Evolutionary conservation across 1,140 invertebrate genomes (phyloP).

Genomic region (Heliconius congener): DNA sequence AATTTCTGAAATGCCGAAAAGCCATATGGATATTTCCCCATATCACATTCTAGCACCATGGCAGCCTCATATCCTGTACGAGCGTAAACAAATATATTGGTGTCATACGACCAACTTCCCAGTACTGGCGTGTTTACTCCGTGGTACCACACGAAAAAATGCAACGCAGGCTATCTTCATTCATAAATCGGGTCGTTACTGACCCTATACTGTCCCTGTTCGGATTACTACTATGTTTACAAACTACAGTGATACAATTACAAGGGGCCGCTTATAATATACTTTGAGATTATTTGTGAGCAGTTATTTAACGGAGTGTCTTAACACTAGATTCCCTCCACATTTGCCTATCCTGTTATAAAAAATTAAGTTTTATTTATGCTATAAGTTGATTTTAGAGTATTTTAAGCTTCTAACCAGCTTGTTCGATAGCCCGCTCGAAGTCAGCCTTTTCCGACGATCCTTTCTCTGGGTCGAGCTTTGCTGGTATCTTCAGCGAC

Average conservation of each 20-base stretch:
- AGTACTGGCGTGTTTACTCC: constrained; percentile 60
- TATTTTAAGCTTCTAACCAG: constrained; percentile 77
- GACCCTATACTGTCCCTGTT: constrained; percentile 33
- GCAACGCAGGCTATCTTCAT: constrained; percentile 57
- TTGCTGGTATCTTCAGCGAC: constrained; percentile 65
- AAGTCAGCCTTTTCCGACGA: constrained; percentile 88
- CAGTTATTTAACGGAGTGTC: too few relatives aligned
- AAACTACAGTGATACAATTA: constrained; percentile 38
- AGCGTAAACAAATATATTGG: constrained; percentile 47
- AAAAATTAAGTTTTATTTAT: neutral
- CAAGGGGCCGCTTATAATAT: constrained; percentile 30
- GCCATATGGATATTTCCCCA: constrained; percentile 29
- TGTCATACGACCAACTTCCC: constrained; percentile 49
- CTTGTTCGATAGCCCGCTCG: constrained; percentile 90
- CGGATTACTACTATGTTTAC: constrained; percentile 52
- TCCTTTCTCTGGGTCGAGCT: constrained; percentile 80
- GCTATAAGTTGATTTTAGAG: neutral
- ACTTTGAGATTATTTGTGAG: neutral
- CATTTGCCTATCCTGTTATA: too few relatives aligned
- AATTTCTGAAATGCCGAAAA: neutral
- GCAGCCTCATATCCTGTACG: constrained; percentile 40
- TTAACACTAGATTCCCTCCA: too few relatives aligned
- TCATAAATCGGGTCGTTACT: constrained; percentile 56
- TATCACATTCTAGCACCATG: constrained; percentile 29
- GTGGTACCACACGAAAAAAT: constrained; percentile 43